Percentiles rank a stretch among this genome's conserved stretches.
phyloP scores from a whole-genome alignment of 2,888 invertebrate species.

The Thecocarcelia acutangulata region DNA sequence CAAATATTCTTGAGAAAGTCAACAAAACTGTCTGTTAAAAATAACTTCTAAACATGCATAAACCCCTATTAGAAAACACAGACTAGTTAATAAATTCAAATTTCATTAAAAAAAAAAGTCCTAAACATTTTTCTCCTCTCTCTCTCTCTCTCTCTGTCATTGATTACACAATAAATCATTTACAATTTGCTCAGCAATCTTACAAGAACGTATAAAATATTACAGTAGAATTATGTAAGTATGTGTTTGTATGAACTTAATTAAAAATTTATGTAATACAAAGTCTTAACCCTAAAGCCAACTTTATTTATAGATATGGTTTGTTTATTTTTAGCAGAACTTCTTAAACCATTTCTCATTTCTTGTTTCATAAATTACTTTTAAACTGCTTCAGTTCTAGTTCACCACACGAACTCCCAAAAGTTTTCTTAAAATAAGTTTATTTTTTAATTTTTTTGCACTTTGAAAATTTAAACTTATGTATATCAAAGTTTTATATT shows the following conservation, averaged over 20 bases:
- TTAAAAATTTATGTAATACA: no score
- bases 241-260: no score
- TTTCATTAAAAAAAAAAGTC: no score
- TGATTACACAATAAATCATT: conserved; percentile 58
- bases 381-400: background rate
- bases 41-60: no score
- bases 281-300: conserved; percentile 3
- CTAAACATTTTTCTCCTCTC: no score
- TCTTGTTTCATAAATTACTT: background rate
- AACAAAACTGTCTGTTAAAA: no score
- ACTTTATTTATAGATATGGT: conserved; percentile 39
- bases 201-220: background rate
- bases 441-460: conserved; percentile 36
- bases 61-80: no score
- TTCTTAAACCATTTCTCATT: background rate
- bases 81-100: no score
- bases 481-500: conserved; percentile 13
- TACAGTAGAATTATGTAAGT: no score
- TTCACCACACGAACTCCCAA: background rate
- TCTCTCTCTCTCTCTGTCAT: no score
- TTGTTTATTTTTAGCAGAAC: conserved; percentile 37
- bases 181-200: conserved; percentile 31
- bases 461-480: background rate
- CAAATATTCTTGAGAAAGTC: no score
- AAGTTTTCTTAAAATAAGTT: background rate